Percentiles rank a stretch among this genome's conserved stretches.
phyloP scores from a whole-genome alignment of 1,140 invertebrate species.

The Zaprionus davidi region DNA sequence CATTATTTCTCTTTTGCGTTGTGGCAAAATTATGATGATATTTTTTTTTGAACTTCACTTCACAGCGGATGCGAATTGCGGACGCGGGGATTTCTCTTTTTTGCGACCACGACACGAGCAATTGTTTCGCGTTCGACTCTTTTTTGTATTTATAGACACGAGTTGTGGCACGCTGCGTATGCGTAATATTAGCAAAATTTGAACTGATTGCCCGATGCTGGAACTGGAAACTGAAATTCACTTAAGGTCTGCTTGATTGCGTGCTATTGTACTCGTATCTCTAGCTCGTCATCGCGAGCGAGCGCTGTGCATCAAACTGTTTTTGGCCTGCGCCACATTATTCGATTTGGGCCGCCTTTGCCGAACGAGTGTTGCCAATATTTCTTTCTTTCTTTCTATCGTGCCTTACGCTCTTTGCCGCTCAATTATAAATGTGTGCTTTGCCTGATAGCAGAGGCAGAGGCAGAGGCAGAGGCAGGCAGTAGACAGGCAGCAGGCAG shows the following conservation, averaged over 20 bases:
- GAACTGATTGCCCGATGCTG: constrained; percentile 14
- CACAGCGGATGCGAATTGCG: constrained; percentile 25
- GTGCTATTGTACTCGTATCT: constrained; percentile 51
- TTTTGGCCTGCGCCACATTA: constrained; percentile 72
- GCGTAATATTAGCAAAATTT: constrained; percentile 68
- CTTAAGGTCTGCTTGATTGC: constrained; percentile 33
- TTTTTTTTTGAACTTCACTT: constrained; percentile 53
- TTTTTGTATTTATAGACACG: constrained; percentile 55
- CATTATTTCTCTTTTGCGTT: constrained; percentile 64
- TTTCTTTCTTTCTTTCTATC: constrained; percentile 24
- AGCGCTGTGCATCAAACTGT: constrained; percentile 80
- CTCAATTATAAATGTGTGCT: constrained; percentile 53
- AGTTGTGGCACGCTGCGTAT: constrained; percentile 65
- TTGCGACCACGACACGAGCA: constrained; percentile 33
- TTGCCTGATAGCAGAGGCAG: constrained; percentile 39
- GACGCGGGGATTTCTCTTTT: constrained; percentile 20
- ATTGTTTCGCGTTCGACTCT: constrained; percentile 31
- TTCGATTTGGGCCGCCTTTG: constrained; percentile 72
- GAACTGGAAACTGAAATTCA: constrained; percentile 2
- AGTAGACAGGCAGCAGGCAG: constrained; percentile 22
- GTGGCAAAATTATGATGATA: constrained; percentile 28
- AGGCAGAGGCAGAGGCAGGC: constrained; percentile 19
- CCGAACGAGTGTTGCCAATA: constrained; percentile 43
- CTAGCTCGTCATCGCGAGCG: constrained; percentile 65
- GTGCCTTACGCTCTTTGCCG: constrained; percentile 30